A percentile compares a stretch with the other conserved stretches of the same genome.
Conservation (phyloP, 2,113 vertebrate genomes). For the Neolamprologus cancellatus region DNA sequence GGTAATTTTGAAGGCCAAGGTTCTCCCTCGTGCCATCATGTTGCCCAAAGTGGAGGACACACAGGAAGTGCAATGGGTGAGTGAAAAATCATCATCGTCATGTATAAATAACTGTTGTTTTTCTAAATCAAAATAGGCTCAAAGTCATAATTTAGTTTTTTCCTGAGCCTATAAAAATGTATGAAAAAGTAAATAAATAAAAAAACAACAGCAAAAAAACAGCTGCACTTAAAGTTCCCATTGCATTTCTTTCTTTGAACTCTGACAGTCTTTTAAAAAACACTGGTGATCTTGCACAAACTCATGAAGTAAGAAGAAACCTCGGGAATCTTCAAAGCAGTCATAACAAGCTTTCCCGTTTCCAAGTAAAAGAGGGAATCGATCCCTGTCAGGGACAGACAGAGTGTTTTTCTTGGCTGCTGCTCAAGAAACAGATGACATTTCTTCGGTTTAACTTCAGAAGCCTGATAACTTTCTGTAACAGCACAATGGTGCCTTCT, state of each 20-base stretch:
- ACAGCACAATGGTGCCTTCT: constrained; percentile 23
- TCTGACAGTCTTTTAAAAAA: constrained; percentile 30
- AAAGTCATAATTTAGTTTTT: not conserved
- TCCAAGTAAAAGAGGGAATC: constrained; percentile 61
- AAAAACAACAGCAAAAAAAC: not conserved
- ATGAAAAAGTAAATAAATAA: not conserved
- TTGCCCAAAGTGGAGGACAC: constrained; percentile 88
- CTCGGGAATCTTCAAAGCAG: constrained; percentile 63
- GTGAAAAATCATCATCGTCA: not conserved
- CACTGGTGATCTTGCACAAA: constrained; percentile 37
- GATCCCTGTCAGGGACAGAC: constrained; percentile 51
- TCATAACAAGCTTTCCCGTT: constrained; percentile 67
- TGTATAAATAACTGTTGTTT: not conserved
- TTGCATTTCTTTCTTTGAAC: constrained; percentile 26
- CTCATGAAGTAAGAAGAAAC: constrained; percentile 60
- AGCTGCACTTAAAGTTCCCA: constrained; percentile 22
- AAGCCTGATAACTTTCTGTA: constrained; percentile 47
- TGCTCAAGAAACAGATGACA: constrained; percentile 59
- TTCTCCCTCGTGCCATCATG: constrained; percentile 90
- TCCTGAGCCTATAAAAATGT: not conserved
- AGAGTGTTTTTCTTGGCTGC: constrained; percentile 61
- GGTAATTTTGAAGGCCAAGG: constrained; percentile 74
- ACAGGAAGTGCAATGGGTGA: constrained; percentile 89
- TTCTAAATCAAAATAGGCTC: not conserved
- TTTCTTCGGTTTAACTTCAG: constrained; percentile 55